These are phyloP conservation scores for Heteromurus nitidus DNA, from an alignment of 2,888 invertebrate species.

Conservation along the genomic window DNA sequence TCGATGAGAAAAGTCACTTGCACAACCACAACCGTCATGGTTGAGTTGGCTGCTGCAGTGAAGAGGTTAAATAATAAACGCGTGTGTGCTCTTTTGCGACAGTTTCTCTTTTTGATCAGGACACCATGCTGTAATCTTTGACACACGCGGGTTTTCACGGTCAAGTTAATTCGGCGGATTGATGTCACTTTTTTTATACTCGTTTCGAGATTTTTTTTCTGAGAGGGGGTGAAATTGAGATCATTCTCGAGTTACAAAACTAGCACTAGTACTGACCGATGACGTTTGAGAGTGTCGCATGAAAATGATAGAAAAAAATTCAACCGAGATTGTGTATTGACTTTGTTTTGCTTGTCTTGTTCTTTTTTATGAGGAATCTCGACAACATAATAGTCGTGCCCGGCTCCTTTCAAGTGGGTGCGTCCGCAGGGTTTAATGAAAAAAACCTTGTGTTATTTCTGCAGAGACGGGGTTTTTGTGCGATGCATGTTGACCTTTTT, in stretches of 20 bases:
- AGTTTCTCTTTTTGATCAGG: conserved; percentile 12
- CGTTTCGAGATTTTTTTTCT: background rate
- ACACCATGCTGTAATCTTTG: conserved; percentile 51
- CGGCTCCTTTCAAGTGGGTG: no score
- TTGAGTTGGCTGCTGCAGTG: background rate
- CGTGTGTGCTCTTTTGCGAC: background rate
- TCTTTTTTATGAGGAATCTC: no score
- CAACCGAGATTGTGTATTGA: background rate
- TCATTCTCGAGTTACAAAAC: no score
- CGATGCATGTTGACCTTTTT: no score
- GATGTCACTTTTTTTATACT: conserved; percentile 22
- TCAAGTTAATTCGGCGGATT: conserved; percentile 54
- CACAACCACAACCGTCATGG: background rate
- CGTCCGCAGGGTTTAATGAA: no score
- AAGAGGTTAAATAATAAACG: background rate
- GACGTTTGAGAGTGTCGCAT: background rate
- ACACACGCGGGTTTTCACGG: conserved; percentile 50
- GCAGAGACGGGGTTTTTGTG: no score
- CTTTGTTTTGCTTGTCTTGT: no score
- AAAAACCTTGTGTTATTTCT: no score
- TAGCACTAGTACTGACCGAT: no score
- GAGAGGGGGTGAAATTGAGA: background rate
- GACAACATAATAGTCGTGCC: no score
- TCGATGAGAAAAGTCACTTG: background rate
- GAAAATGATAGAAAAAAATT: background rate